phyloP scores from a whole-genome alignment of 1,140 invertebrate genomes.

The Liolophura sinensis region DNA sequence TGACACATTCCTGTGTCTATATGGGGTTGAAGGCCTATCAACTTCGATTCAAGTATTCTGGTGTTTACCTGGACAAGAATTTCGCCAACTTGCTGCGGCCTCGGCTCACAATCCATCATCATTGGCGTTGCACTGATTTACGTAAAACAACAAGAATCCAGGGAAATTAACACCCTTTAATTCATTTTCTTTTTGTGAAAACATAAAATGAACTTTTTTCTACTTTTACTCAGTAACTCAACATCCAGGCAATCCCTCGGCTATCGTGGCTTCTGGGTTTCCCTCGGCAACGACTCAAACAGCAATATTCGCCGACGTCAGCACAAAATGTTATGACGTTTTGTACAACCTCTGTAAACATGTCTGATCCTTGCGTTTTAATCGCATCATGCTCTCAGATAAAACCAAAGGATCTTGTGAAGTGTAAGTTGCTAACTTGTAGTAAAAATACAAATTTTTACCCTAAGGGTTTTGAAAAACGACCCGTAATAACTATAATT shows the following conservation, averaged over 20 bases:
- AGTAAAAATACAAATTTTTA: not conserved
- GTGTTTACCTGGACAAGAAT: constrained; percentile 52
- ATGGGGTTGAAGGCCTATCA: no score
- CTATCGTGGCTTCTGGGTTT: constrained; percentile 3
- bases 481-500: no score
- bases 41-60: no score
- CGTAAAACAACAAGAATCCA: no score
- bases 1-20: no score
- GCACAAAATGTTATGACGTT: constrained; percentile 11
- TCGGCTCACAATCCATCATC: constrained; percentile 46
- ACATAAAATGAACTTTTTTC: no score
- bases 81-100: constrained; percentile 53
- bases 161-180: no score
- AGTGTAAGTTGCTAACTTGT: constrained; percentile 19
- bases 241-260: no score
- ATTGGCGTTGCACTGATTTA: constrained; percentile 6
- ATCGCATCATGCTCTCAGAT: constrained; percentile 35
- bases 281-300: constrained; percentile 50
- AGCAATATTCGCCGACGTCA: constrained; percentile 43
- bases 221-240: no score
- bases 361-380: constrained; percentile 39
- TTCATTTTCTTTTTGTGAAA: no score
- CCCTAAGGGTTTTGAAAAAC: no score
- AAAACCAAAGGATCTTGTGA: constrained; percentile 26
- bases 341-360: constrained; percentile 11